Base-by-base conservation (phyloP, 2,888 invertebrate species). In the Apodemia duryi region DNA sequence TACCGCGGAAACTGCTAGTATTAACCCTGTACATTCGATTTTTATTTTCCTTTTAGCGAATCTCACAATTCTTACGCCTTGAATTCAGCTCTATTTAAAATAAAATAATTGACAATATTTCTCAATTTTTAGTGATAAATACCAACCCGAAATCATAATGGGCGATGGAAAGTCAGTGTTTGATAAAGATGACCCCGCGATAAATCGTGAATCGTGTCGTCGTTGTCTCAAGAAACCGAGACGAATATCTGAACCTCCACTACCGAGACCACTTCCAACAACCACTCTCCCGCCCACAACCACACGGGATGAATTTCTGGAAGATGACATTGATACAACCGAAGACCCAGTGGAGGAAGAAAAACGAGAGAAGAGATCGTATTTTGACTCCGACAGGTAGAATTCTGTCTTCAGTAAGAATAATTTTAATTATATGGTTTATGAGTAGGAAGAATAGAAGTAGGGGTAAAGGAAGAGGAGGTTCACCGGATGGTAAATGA, bases 131-230 rank as follows among this genome's bases (percentile, higher is more conserved):
- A 95, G 95, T 73, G 92, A 94, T 49, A 91, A 77, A 29, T 91
- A 85, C 74, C 89, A 94, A 52, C 89, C 94, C 0, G 95, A 96
- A 28, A 86, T 97, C 46, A 94, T 96, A 74, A 88, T 97, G 70
- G 97, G 97, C 0, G 96, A 97, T 75, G 94, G 94, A 0, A 89
- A 81, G 35, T 78, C 86, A 0, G 67, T 78, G 11, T 83, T 73
- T 72, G 75, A 82, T 67, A 71, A 65, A 2, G 70, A 72, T 1
- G 83, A 85, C 32, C 70, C 74, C 0, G 71, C 68, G 0, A 68
- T 83, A 6, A 70, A 71, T 10, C 67, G 68, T 2, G 72, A 74
- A 0, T 68, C 74, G 1, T 88, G 88, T 68, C 70, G 68, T 1
- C 76, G 75, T 0, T 89, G 88, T 61, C 70, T 81, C 2, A 68